A percentile compares a stretch with the other conserved stretches of the same genome.
These are phyloP conservation scores for Limanda limanda DNA, from an alignment of 2,113 vertebrate species.

Conservation along the genomic window DNA sequence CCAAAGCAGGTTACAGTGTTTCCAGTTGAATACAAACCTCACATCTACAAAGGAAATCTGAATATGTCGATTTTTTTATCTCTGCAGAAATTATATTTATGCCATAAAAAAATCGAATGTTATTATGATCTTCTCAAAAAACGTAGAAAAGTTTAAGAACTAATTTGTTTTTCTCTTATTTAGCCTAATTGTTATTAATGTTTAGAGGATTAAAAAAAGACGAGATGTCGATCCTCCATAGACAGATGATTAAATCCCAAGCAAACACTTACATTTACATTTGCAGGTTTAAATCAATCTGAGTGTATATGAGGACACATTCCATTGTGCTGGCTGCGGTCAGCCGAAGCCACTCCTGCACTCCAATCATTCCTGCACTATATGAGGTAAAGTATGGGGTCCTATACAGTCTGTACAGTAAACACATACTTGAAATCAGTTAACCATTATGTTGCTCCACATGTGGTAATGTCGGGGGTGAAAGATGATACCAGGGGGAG, in stretches of 20 bases:
- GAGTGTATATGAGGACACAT: not conserved
- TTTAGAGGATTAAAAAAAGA: no score
- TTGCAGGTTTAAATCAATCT: not conserved
- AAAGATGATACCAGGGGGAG: not conserved
- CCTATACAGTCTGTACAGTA: not conserved
- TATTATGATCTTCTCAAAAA: no score
- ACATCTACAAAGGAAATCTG: no score
- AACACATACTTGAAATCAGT: conserved; percentile 5
- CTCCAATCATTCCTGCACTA: not conserved
- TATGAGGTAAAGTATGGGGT: not conserved
- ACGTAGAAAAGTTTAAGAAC: no score
- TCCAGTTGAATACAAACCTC: not conserved
- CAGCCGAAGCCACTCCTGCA: not conserved
- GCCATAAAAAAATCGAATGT: no score
- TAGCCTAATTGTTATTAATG: no score
- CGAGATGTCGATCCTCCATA: no score
- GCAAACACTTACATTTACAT: not conserved
- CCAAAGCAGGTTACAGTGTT: not conserved
- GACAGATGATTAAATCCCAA: not conserved
- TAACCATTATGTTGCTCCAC: not conserved
- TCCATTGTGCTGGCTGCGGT: not conserved
- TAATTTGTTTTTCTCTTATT: no score
- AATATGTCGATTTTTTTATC: no score
- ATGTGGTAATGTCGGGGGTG: not conserved
- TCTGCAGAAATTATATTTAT: no score